These are phyloP conservation scores for Dallia pectoralis DNA, from an alignment of 2,797 vertebrate species.

Conservation along the genomic window DNA sequence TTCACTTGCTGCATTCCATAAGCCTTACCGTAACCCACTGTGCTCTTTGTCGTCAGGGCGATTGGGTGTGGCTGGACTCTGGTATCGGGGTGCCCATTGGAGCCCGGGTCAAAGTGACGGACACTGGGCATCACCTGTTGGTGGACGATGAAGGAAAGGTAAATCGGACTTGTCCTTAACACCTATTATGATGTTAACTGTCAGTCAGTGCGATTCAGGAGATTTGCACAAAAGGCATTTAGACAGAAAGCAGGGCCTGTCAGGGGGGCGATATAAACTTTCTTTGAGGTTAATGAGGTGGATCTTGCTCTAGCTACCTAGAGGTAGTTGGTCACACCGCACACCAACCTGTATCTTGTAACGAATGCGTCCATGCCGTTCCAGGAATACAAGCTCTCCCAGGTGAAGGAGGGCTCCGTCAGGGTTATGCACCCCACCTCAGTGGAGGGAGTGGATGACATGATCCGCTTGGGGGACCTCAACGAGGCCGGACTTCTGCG, in stretches of 20 bases:
- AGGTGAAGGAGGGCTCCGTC: constrained; percentile 60
- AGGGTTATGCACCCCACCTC: constrained; percentile 87
- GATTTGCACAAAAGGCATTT: no score
- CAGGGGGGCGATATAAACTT: no score
- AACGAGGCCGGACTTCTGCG: constrained; percentile 88
- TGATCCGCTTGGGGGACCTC: constrained; percentile 90
- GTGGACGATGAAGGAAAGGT: constrained; percentile 93
- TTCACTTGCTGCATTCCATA: not conserved
- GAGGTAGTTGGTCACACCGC: no score
- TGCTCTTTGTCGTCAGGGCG: constrained; percentile 73
- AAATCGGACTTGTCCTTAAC: constrained; percentile 16
- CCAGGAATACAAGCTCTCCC: constrained; percentile 79
- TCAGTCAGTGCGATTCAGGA: not conserved
- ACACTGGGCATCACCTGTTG: constrained; percentile 73
- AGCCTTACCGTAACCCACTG: not conserved
- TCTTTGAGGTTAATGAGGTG: no score
- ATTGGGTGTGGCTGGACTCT: constrained; percentile 88
- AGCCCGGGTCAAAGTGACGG: constrained; percentile 79
- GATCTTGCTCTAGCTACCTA: no score
- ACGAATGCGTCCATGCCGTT: not conserved
- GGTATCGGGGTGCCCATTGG: constrained; percentile 79
- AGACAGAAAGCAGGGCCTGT: no score
- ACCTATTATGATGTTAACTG: not conserved
- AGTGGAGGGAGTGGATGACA: constrained; percentile 87
- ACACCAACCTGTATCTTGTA: not conserved